A percentile compares a stretch with the other conserved stretches of the same genome.
Conservation (phyloP, 2,888 invertebrate genomes). For the Exocentrus adspersus region DNA sequence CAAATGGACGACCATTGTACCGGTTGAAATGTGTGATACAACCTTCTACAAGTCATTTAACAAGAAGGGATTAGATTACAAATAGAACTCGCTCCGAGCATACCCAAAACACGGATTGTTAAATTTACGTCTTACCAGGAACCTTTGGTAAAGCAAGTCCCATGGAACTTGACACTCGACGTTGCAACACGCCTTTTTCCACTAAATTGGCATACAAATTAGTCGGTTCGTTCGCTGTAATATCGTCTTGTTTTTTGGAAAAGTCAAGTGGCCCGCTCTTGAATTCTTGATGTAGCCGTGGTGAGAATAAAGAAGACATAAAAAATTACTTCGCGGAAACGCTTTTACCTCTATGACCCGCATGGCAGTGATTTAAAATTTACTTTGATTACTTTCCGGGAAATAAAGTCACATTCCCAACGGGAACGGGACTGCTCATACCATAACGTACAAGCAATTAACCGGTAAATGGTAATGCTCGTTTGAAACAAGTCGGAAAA, state of each 20-base stretch:
- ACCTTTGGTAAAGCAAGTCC: conserved; percentile 35
- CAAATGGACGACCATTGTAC: conserved; percentile 45
- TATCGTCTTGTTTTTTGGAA: conserved; percentile 25
- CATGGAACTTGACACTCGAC: conserved; percentile 39
- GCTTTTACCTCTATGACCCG: conserved; percentile 9
- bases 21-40: conserved; percentile 46
- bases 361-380: not conserved
- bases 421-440: not conserved
- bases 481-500: no score
- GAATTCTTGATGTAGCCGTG: conserved; percentile 6
- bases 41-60: conserved; percentile 48
- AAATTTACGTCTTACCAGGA: conserved; percentile 41
- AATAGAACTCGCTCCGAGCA: conserved; percentile 45
- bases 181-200: conserved; percentile 29
- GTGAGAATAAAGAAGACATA: conserved; percentile 8
- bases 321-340: conserved; percentile 21
- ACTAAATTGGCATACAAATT: conserved; percentile 38
- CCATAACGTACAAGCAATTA: not conserved
- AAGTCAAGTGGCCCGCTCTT: conserved; percentile 16
- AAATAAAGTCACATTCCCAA: not conserved
- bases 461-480: no score
- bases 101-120: conserved; percentile 40
- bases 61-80: conserved; percentile 51
- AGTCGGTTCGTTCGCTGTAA: conserved; percentile 28
- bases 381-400: conserved; percentile 8